Percentiles rank a stretch among this genome's conserved stretches.
These are phyloP conservation scores for Cinclus mexicanus DNA, from an alignment of 2,113 vertebrate genomes.

Conservation along the genomic window DNA sequence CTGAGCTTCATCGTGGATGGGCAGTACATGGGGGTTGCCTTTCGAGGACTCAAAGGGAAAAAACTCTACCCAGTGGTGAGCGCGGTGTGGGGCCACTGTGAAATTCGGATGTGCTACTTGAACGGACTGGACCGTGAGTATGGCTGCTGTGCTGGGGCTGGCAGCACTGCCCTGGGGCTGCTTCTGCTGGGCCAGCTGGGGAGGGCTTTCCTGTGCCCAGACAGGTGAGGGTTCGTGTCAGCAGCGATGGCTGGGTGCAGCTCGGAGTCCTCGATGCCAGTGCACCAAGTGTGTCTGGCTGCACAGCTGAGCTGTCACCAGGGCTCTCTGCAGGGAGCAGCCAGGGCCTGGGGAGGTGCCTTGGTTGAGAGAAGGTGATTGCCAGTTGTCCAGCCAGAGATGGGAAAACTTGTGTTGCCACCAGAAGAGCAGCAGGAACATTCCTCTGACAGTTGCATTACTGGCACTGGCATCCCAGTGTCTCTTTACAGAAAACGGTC, in stretches of 20 bases:
- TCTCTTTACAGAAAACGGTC: not conserved
- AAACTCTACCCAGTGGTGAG: constrained; percentile 97
- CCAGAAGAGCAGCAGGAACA: not conserved
- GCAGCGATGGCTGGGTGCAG: not conserved
- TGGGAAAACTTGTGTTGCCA: fast-evolving
- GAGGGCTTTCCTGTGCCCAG: fast-evolving
- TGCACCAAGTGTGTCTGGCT: fast-evolving
- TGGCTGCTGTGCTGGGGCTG: not conserved
- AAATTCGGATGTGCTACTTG: constrained; percentile 97
- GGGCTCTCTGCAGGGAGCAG: not conserved
- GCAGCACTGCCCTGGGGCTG: not conserved
- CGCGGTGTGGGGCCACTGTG: constrained; percentile 99
- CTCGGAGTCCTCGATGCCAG: fast-evolving
- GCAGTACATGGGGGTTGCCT: constrained; percentile 96
- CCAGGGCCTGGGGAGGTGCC: not conserved
- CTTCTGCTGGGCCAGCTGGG: not conserved
- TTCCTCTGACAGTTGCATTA: not conserved
- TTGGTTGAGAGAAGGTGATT: not conserved
- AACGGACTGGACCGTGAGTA: constrained; percentile 99
- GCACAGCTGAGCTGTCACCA: fast-evolving
- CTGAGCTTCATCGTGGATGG: constrained; percentile 96
- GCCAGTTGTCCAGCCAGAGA: not conserved
- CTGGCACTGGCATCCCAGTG: not conserved
- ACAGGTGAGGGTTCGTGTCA: not conserved
- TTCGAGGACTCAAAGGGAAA: constrained; percentile 94